Percentiles rank a stretch among this genome's conserved stretches.
Evolutionary conservation across 2,113 vertebrate genomes (phyloP).

Genomic region (Thymallus thymallus): DNA sequence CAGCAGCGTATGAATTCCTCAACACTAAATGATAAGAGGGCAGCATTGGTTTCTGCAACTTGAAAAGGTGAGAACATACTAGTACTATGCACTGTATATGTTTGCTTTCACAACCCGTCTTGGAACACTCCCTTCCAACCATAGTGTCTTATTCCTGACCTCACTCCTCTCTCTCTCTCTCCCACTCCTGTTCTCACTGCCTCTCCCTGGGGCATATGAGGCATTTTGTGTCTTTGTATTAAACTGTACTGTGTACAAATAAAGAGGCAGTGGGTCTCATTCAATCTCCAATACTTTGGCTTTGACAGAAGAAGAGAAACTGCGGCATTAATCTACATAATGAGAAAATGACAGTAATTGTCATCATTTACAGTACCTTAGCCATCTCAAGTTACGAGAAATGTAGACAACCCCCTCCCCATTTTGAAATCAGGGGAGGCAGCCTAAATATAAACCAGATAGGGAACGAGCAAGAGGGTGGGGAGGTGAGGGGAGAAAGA

Average conservation of each 20-base stretch:
- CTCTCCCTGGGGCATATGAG: neutral
- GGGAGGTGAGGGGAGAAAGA: constrained; percentile 18
- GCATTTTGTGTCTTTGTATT: neutral
- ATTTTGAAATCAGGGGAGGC: neutral
- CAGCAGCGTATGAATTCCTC: constrained; percentile 53
- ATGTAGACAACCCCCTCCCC: too few species aligned
- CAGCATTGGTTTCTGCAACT: constrained; percentile 47
- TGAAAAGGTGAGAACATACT: constrained; percentile 45
- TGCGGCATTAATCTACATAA: neutral
- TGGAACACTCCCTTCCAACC: constrained; percentile 16
- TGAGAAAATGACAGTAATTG: neutral
- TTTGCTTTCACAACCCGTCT: constrained; percentile 24
- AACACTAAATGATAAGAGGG: constrained; percentile 55
- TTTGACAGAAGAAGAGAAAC: neutral
- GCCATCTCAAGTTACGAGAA: neutral
- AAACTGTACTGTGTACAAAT: neutral
- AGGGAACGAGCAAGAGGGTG: constrained; percentile 1
- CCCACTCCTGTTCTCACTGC: constrained; percentile 12
- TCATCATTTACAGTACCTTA: neutral
- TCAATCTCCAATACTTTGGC: neutral
- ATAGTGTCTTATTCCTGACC: neutral
- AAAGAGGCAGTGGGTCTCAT: neutral
- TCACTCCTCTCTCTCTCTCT: neutral
- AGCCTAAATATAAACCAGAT: neutral
- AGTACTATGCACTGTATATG: constrained; percentile 14